Conservation (phyloP, 2,113 vertebrate species). For the Anolis carolinensis region DNA sequence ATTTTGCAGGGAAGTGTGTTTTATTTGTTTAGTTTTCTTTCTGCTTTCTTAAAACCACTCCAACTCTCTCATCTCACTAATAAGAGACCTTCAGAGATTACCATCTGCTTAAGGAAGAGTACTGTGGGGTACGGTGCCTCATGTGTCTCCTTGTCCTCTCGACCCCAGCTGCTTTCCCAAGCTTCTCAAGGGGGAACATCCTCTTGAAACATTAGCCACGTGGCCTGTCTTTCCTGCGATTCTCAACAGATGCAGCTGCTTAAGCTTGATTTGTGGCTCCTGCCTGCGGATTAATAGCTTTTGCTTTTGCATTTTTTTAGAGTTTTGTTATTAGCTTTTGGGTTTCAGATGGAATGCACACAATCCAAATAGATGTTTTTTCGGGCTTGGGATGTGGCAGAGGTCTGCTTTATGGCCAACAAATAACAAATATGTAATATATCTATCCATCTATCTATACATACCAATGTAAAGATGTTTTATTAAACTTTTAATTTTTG, state of each 20-base stretch:
- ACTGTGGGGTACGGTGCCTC: not conserved
- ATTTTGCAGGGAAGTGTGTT: not conserved
- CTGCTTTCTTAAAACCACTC: not conserved
- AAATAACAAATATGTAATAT: not conserved
- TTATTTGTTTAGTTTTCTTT: not conserved
- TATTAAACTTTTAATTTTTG: too few relatives aligned
- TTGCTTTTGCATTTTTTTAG: conserved; percentile 17
- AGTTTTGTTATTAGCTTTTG: not conserved
- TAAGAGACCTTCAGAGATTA: conserved; percentile 5
- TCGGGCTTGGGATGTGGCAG: not conserved
- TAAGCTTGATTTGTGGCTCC: not conserved
- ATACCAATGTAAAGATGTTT: too few relatives aligned
- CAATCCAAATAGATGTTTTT: not conserved
- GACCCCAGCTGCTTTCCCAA: conserved; percentile 32
- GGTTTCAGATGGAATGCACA: not conserved
- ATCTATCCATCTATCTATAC: too few relatives aligned
- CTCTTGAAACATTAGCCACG: conserved; percentile 1
- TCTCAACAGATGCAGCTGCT: conserved; percentile 34
- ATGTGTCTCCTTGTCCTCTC: not conserved
- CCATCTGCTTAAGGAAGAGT: not conserved
- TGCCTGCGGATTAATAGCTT: conserved; percentile 17
- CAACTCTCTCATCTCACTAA: conserved; percentile 6
- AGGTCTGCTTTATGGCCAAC: not conserved
- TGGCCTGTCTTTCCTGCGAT: not conserved
- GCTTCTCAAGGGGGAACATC: conserved; percentile 11